Base-by-base conservation (phyloP, 2,113 vertebrate species). In the Anhinga anhinga region DNA sequence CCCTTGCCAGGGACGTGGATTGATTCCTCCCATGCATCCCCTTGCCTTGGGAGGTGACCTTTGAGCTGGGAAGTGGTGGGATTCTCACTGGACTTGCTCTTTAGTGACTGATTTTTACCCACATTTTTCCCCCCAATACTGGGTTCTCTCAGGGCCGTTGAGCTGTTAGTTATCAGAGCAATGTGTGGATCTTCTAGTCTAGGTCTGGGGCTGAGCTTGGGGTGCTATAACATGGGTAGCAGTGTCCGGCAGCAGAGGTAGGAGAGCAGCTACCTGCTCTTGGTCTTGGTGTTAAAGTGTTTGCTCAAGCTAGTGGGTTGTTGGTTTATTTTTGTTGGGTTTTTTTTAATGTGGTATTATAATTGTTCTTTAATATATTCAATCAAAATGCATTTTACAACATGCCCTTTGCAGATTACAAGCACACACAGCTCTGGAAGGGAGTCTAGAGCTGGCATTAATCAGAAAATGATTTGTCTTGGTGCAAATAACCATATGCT, bases 381-480 rank as follows among this genome's bases (percentile, higher is more conserved):
- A 80, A 86, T 90, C 67, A 66, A 83, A 92, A 83, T 42, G 69
- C 13, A 16, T 70, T 95, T 93, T 86, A 61, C 67, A 78, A 30
- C 53, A 18, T 15, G 22, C 66, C 83, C 62, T 88, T 88, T 88
- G 86, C 72, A 78, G 67, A 56, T 93, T 58, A 84, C 61, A 74
- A 87, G 74, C 76, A 40, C 29, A 30, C 10, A 0, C 55, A 23
- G 58, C 66, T 90, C 86, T 70, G 69, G 53, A 77, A 93, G 86
- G 22, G 82, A 14, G 27, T 80, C 88, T 83, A 65, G 91, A 95
- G 86, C 93, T 93, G 95, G 93, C 91, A 52, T 90, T 93, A 90
- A 83, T 73, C 74, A 96, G 88, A 88, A 95, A 42, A 95, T 90
- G 3, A 55, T 88, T 88, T 90, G 71, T 90, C 89, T 67, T 91